Percentiles rank a stretch among this genome's conserved stretches.
Conservation (phyloP, 1,140 invertebrate genomes). For the Euglossa dilemma region DNA sequence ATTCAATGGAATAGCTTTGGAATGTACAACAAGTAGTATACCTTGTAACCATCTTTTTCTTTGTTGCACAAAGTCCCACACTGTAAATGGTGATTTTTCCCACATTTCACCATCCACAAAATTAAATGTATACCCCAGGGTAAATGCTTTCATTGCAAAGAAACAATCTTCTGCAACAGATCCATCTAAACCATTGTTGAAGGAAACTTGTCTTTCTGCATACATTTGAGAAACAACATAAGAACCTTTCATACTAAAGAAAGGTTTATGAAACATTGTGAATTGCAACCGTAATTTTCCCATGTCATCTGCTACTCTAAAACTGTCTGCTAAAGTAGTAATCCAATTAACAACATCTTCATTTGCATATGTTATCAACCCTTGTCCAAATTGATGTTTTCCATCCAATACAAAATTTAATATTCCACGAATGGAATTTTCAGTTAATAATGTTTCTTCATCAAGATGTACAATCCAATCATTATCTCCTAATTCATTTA, state of each 20-base stretch:
- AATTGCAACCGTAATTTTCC: slow-evolving; percentile 97
- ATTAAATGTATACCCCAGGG: slow-evolving; percentile 93
- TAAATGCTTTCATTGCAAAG: slow-evolving; percentile 96
- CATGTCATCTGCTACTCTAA: slow-evolving; percentile 98
- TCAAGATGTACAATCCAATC: slow-evolving; percentile 99
- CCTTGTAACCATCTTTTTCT: slow-evolving; percentile 98
- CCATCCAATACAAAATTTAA: slow-evolving; percentile 98
- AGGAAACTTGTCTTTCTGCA: slow-evolving; percentile 95
- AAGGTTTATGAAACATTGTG: slow-evolving; percentile 95
- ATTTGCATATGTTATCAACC: slow-evolving; percentile 98
- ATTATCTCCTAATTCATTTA: slow-evolving; percentile 93
- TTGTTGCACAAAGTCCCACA: slow-evolving; percentile 97
- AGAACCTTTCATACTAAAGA: slow-evolving; percentile 99
- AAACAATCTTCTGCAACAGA: slow-evolving; percentile 99
- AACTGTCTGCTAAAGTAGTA: slow-evolving; percentile 97
- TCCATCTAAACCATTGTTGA: slow-evolving; percentile 97
- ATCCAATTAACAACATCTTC: slow-evolving; percentile 98
- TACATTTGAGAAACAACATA: slow-evolving; percentile 95
- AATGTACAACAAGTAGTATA: slow-evolving; percentile 96
- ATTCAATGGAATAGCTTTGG: slow-evolving; percentile 90
- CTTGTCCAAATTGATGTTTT: slow-evolving; percentile 98
- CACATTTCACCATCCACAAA: slow-evolving; percentile 99
- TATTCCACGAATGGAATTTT: slow-evolving; percentile 95
- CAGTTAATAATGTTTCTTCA: slow-evolving; percentile 97
- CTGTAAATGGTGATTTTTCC: slow-evolving; percentile 97